Evolutionary conservation across 2,888 invertebrate genomes (phyloP).

Genomic region (Xanthia icteritia): DNA sequence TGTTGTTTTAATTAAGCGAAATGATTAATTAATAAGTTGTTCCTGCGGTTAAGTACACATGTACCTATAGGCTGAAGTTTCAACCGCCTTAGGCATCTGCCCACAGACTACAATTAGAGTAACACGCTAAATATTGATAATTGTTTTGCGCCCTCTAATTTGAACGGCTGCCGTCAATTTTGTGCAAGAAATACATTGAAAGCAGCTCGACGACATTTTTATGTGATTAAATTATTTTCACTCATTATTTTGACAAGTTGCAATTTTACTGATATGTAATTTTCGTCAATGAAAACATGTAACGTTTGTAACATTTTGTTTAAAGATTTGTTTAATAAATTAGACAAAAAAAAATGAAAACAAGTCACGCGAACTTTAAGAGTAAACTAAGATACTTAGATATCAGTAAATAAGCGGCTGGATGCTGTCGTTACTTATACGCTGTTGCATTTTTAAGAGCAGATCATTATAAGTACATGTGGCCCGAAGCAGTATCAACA

Average conservation of each 20-base stretch:
- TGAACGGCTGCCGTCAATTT: constrained; percentile 61
- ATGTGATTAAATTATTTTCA: constrained; percentile 63
- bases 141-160: constrained; percentile 80
- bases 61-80: constrained; percentile 56
- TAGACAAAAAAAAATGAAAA: constrained; percentile 15
- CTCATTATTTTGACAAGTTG: constrained; percentile 52
- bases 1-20: constrained; percentile 62
- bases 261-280: constrained; percentile 21
- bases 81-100: constrained; percentile 66
- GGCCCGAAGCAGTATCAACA: constrained; percentile 63
- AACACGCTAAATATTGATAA: constrained; percentile 80
- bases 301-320: constrained; percentile 10
- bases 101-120: constrained; percentile 74
- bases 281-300: constrained; percentile 11
- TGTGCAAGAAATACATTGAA: constrained; percentile 71
- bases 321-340: constrained; percentile 17
- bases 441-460: constrained; percentile 60
- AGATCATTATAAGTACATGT: constrained; percentile 67
- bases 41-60: constrained; percentile 63
- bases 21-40: constrained; percentile 67
- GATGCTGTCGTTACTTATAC: constrained; percentile 46
- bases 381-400: constrained; percentile 34
- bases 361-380: constrained; percentile 32
- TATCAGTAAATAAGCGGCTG: constrained; percentile 51
- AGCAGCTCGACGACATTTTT: constrained; percentile 60